Evolutionary conservation across 2,113 vertebrate species (phyloP), one percentile per base, ranked within the genome.

Genomic region (Hypomesus transpacificus): DNA sequence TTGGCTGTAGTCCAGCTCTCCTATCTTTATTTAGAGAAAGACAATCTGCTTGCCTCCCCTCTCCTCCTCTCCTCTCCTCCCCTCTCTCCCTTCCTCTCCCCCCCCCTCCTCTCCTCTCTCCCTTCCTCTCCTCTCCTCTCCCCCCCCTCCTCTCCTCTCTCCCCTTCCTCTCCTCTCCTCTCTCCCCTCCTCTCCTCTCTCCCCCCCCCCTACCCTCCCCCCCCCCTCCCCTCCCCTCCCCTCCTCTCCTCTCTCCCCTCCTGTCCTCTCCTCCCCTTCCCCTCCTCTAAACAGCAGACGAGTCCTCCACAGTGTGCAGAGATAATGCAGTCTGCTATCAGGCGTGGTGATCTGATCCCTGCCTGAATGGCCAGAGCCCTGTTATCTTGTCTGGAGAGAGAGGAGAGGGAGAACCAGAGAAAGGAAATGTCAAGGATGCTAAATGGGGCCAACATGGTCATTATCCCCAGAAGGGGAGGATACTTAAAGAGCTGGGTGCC

Each of bases 391-490:
- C 80, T 78, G 77, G 9, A 3, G 77, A 82, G 69, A 21, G 80
- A 71, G 22, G 16, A 63, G 61, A 34, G 61, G 69, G 54, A 75
- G 68, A 88, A 83, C 80, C 74, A 80, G 71, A 87, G 78, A 89
- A 89, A 84, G 76, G 79, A 87, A 87, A 87, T 89, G 88, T 86
- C 90, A 88, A 74, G 75, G 80, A 87, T 88, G 69, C 85, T 79
- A 87, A 92, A 90, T 86, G 87, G 59, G 70, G 74, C 79, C 85
- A 85, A 85, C 78, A 65, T 79, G 81, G 80, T 88, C 90, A 92
- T 92, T 91, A 90, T 82, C 80, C 68, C 54, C 60, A 81, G 78
- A 82, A 69, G 68, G 39, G 39, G 39, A 9, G 39, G 39, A 11
- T 8, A 11, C 39, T 56, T 66, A 70, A 26, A 26, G 70, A 75